phyloP scores from a whole-genome alignment of 2,113 vertebrate genomes.

The Carassius gibelio region DNA sequence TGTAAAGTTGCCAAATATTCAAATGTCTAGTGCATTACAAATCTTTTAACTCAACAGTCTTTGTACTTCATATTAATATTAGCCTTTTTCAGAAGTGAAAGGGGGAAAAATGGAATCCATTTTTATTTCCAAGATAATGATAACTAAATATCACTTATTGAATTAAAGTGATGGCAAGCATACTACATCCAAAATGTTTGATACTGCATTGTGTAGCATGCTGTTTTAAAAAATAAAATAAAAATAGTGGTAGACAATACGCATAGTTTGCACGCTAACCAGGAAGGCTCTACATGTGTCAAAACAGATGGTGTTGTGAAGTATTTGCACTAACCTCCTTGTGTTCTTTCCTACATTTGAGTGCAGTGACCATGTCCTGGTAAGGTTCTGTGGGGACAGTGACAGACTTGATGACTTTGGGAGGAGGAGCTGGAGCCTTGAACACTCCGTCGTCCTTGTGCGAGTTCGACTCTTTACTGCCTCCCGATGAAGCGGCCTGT shows the following conservation, averaged over 20 bases:
- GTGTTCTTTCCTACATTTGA: conserved; percentile 98
- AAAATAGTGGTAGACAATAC: neutral
- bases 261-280: neutral
- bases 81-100: neutral
- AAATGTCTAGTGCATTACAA: conserved; percentile 11
- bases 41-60: neutral
- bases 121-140: neutral
- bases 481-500: conserved; percentile 81
- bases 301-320: neutral
- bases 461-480: conserved; percentile 82
- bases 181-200: neutral
- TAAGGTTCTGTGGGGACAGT: conserved; percentile 91
- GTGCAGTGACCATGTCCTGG: conserved; percentile 94
- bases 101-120: no score
- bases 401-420: conserved; percentile 95
- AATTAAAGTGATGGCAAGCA: neutral
- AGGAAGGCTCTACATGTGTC: neutral
- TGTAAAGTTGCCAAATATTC: conserved; percentile 17
- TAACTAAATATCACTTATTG: neutral
- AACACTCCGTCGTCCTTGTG: conserved; percentile 93
- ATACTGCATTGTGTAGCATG: neutral
- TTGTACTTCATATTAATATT: neutral
- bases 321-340: conserved; percentile 86
- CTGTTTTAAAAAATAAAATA: neutral
- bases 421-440: conserved; percentile 93